phyloP scores from a whole-genome alignment of 1,140 invertebrate genomes.

The Bombus ignitus region DNA sequence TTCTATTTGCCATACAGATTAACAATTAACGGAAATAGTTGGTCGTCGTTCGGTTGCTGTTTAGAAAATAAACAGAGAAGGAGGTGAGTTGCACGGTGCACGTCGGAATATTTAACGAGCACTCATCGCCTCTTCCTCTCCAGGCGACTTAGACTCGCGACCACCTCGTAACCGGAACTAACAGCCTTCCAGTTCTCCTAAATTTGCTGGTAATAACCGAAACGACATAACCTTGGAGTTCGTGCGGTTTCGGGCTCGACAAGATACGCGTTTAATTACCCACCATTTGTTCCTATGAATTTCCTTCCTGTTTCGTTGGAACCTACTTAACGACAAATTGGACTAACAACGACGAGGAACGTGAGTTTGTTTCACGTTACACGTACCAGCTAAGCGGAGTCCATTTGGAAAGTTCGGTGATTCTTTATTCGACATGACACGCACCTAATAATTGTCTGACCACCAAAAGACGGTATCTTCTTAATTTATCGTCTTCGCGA shows the following conservation, averaged over 20 bases:
- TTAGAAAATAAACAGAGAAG: slow-evolving; percentile 38
- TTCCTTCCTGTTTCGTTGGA: not conserved
- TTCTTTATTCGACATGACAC: too few relatives aligned
- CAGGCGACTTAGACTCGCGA: not conserved
- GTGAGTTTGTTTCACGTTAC: not conserved
- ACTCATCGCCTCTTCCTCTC: not conserved
- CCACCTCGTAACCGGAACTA: not conserved
- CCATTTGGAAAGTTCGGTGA: too few relatives aligned
- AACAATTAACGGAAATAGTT: slow-evolving; percentile 48
- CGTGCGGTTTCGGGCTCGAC: not conserved
- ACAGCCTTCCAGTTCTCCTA: not conserved
- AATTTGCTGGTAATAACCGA: slow-evolving; percentile 10
- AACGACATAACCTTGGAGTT: not conserved
- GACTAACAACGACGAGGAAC: not conserved
- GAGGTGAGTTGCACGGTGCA: too few relatives aligned
- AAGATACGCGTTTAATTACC: slow-evolving; percentile 12
- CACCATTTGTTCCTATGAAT: not conserved
- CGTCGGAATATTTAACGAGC: slow-evolving; percentile 43
- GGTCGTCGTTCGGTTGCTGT: slow-evolving; percentile 8
- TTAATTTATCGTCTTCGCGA: too few relatives aligned
- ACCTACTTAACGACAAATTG: too few relatives aligned
- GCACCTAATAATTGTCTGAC: too few relatives aligned
- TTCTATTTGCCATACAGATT: slow-evolving; percentile 26
- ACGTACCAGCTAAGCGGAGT: not conserved
- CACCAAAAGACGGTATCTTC: too few relatives aligned